Conservation (phyloP, 2,797 vertebrate genomes). For the Anniella stebbinsi region DNA sequence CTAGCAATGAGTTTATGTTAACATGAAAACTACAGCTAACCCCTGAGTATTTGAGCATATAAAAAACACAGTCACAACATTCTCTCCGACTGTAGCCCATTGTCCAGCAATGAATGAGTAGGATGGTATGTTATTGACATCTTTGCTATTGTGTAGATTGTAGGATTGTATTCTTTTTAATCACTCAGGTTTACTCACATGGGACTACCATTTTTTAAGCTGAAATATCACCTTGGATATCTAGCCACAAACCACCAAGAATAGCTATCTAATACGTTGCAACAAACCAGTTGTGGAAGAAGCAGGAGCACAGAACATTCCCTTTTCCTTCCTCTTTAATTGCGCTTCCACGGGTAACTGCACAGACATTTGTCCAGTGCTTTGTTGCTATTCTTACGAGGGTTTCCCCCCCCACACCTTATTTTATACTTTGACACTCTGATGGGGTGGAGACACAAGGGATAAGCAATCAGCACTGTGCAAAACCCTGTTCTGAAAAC, state of each 20-base stretch:
- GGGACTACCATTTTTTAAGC: not conserved
- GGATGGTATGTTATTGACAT: too few relatives aligned
- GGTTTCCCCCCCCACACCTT: not conserved
- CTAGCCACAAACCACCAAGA: not conserved
- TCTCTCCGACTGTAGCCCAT: not conserved
- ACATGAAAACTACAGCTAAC: not conserved
- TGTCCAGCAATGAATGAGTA: not conserved
- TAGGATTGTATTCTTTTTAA: not conserved
- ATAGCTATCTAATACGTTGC: not conserved
- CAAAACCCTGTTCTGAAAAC: not conserved
- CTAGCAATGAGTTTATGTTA: not conserved
- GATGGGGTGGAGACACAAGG: too few relatives aligned
- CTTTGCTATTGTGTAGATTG: not conserved
- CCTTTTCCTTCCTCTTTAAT: not conserved
- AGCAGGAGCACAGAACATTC: not conserved
- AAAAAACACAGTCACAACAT: not conserved
- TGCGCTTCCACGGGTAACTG: not conserved
- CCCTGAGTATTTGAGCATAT: not conserved
- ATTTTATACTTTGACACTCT: not conserved
- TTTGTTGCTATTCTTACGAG: not conserved
- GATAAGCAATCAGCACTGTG: not conserved
- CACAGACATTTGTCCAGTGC: not conserved
- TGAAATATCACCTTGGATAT: not conserved
- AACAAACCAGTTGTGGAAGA: not conserved
- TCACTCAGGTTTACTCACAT: too few relatives aligned